These are phyloP conservation scores for Lepeophtheirus salmonis DNA, from an alignment of 1,140 invertebrate genomes.

Conservation along the genomic window DNA sequence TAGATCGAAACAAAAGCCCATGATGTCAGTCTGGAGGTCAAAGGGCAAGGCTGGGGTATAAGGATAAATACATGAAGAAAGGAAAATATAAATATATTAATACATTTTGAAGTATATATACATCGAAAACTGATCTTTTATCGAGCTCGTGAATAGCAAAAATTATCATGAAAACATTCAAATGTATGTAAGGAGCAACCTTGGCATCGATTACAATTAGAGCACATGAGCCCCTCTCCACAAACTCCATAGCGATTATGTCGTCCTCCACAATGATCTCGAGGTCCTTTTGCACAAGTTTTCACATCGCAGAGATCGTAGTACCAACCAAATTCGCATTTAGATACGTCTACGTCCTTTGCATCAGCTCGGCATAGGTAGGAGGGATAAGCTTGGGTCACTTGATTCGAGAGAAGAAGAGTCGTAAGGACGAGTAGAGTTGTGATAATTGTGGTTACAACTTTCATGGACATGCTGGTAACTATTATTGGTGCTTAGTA, in stretches of 20 bases:
- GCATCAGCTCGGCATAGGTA: neutral
- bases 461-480: too few species aligned
- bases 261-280: conserved; percentile 13
- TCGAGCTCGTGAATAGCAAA: neutral
- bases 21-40: too few species aligned
- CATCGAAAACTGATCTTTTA: too few species aligned
- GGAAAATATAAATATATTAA: too few species aligned
- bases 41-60: too few species aligned
- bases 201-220: conserved; percentile 13
- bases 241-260: conserved; percentile 14
- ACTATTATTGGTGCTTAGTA: too few species aligned
- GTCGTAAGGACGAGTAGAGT: conserved; percentile 2
- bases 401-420: neutral
- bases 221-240: conserved; percentile 18
- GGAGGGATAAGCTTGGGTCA: neutral
- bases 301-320: neutral
- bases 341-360: neutral
- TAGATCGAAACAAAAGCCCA: too few species aligned
- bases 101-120: too few species aligned
- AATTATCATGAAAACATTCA: conserved; percentile 11
- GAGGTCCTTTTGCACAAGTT: conserved; percentile 9
- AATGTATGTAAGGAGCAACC: conserved; percentile 11
- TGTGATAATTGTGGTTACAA: neutral
- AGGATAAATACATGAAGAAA: too few species aligned
- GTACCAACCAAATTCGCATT: conserved; percentile 7